Base-by-base conservation (phyloP, 2,888 invertebrate species). In the Drosophila nigricruria region DNA sequence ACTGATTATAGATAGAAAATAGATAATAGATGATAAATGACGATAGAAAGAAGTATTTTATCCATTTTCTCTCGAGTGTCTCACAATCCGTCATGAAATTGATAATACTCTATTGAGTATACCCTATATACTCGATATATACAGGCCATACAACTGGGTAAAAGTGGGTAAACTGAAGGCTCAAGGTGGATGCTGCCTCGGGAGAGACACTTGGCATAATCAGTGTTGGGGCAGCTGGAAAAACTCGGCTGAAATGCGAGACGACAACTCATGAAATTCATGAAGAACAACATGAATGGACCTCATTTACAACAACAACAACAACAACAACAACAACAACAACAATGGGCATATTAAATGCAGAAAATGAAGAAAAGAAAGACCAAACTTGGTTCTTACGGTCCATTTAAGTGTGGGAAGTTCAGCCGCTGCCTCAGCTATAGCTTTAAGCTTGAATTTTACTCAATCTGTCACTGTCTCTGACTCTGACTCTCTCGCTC, bases 191-290 rank as follows among this genome's bases (percentile, higher is more conserved):
- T 43, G 53, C 34, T 54, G 66, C 63, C 70, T 61, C 42, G 60
- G 62, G 62, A 70, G 54, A 70, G 54, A 34, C 59, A 69, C 66
- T 76, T 76, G 71, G 85, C 85, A 83, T 87, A 87, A 81, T 83
- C 82, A 87, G 79, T 79, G 82, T 58, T 63, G 71, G 68, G 59
- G 54, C 43, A 63, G 62, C 45, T 52, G 34, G 40, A 58, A 68
- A 42, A 70, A 43, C 58, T 70, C 42, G 20, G 25, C 56, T 32
- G 74, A 72, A 71, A 74, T 69, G 57, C 63, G 63, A 73, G 82
- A 73, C 58, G 61, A 62, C 40, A 81, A 42, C 73, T 88, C 77
- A 88, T 79, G 82, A 84, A 82, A 82, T 88, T 84, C 85, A 84
- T 81, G 77, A 72, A 63, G 71, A 70, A 49, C 60, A 38, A 70